phyloP scores from a whole-genome alignment of 2,113 vertebrate genomes.

The Corvus cornix region DNA sequence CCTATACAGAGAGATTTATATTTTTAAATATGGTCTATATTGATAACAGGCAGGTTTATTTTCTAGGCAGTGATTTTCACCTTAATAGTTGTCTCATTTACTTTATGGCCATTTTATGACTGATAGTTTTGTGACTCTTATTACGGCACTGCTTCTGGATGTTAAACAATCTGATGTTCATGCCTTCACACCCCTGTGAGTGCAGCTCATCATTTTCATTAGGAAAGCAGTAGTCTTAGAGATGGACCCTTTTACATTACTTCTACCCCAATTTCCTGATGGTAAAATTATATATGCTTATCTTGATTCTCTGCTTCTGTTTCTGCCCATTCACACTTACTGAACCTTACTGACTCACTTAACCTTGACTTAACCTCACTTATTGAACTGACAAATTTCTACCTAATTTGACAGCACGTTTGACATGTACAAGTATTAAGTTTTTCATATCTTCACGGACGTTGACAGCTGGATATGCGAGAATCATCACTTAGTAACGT shows the following conservation, averaged over 20 bases:
- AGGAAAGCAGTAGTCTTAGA: background rate
- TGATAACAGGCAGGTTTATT: background rate
- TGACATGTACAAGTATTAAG: background rate
- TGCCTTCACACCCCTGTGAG: background rate
- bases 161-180: background rate
- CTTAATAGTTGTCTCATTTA: background rate
- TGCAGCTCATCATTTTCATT: background rate
- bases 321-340: background rate
- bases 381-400: background rate
- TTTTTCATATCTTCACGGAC: background rate
- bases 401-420: background rate
- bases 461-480: background rate
- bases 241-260: background rate
- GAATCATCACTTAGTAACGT: background rate
- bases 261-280: background rate
- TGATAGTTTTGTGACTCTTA: background rate
- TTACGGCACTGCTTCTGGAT: background rate
- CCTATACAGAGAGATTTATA: rapidly evolving
- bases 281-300: background rate
- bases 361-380: no score
- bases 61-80: background rate
- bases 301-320: background rate
- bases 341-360: background rate
- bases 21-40: background rate
- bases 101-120: background rate